Conservation (phyloP, 2,113 vertebrate genomes). For the Sinosuthora webbiana region DNA sequence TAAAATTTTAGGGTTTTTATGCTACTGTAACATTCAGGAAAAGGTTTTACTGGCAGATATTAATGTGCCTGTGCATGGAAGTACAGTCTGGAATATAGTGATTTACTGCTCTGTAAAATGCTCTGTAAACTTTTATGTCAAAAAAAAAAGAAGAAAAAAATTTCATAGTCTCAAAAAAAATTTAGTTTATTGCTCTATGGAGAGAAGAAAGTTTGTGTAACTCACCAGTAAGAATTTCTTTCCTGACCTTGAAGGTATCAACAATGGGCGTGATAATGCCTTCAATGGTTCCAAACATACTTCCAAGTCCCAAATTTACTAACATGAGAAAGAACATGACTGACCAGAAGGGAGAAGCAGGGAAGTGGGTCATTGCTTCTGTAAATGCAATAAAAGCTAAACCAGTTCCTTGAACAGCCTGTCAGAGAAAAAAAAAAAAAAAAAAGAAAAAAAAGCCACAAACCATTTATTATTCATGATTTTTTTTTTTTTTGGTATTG, state of each 20-base stretch:
- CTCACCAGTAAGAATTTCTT: constrained; percentile 91
- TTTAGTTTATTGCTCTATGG: not conserved
- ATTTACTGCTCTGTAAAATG: not conserved
- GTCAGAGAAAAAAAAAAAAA: not conserved
- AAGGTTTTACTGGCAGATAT: not conserved
- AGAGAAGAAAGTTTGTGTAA: not conserved
- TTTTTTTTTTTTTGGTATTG: not conserved
- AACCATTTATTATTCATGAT: not conserved
- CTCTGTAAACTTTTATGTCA: not conserved
- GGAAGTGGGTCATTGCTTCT: constrained; percentile 98
- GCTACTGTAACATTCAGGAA: not conserved
- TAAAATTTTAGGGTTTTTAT: not conserved
- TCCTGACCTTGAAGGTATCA: constrained; percentile 94
- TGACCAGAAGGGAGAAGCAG: constrained; percentile 96
- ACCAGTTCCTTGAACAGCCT: constrained; percentile 95
- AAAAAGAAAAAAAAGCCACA: too few relatives aligned
- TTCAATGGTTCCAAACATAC: constrained; percentile 98
- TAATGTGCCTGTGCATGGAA: not conserved
- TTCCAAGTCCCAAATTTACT: constrained; percentile 93
- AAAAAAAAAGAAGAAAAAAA: not conserved
- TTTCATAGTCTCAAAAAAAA: not conserved
- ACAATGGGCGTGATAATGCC: constrained; percentile 93
- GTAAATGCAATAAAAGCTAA: constrained; percentile 98
- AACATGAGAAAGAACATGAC: constrained; percentile 99
- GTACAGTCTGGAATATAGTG: not conserved